These are phyloP conservation scores for Tholera decimalis DNA, from an alignment of 2,888 invertebrate species.

Conservation along the genomic window DNA sequence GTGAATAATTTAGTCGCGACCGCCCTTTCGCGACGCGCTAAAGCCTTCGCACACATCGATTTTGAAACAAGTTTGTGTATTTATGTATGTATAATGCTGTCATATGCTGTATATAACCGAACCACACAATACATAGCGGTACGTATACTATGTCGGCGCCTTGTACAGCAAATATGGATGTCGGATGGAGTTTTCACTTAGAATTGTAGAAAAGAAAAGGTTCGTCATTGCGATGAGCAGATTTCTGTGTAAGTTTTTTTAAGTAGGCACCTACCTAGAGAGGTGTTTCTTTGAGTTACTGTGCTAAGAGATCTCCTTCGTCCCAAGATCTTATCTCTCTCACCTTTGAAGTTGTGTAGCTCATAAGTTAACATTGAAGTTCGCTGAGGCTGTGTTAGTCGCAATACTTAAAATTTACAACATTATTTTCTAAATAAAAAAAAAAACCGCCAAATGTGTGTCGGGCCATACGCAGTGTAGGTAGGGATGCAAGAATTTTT, in stretches of 20 bases:
- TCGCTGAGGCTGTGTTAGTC: too few species aligned
- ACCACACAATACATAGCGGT: slow-evolving; percentile 7
- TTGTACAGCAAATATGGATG: slow-evolving; percentile 11
- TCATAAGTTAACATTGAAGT: not conserved
- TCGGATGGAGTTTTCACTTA: slow-evolving; percentile 17
- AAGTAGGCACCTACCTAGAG: too few species aligned
- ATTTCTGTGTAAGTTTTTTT: not conserved
- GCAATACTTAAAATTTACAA: not conserved
- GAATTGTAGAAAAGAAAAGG: slow-evolving; percentile 20
- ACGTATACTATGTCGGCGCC: not conserved
- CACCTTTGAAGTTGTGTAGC: not conserved
- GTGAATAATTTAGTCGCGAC: slow-evolving; percentile 88
- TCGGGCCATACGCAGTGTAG: too few species aligned
- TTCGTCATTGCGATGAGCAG: not conserved
- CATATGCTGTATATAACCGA: slow-evolving; percentile 32
- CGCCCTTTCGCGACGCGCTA: slow-evolving; percentile 82
- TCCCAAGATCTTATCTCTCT: not conserved
- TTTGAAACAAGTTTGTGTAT: slow-evolving; percentile 67
- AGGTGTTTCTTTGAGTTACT: not conserved
- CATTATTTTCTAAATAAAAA: too few species aligned
- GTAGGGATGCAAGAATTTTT: too few species aligned
- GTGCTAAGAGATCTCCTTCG: not conserved
- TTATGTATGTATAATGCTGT: slow-evolving; percentile 62
- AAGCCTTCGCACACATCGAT: slow-evolving; percentile 70
- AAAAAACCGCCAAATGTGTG: too few species aligned